A percentile compares a stretch with the other conserved stretches of the same genome.
Evolutionary conservation across 2,888 invertebrate genomes (phyloP).

Genomic region (Orthosia gracilis): DNA sequence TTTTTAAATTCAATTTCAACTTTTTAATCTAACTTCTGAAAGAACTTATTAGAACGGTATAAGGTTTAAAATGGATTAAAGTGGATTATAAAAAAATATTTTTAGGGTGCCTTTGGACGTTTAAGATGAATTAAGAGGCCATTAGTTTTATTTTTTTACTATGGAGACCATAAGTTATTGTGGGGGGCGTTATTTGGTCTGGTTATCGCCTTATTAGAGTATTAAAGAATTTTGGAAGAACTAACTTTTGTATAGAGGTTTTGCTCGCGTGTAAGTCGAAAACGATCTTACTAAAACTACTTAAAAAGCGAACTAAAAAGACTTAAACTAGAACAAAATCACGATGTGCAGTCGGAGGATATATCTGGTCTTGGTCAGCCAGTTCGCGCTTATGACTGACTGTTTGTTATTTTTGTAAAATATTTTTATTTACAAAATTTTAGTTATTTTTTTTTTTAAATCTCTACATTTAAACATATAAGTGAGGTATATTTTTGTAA

Average conservation of each 20-base stretch:
- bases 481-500: too few species aligned
- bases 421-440: too few species aligned
- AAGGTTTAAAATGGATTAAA: conserved; percentile 37
- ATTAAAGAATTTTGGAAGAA: background rate
- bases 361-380: too few species aligned
- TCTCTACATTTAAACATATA: too few species aligned
- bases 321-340: too few species aligned
- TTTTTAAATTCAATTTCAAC: conserved; percentile 38
- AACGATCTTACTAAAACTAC: too few species aligned
- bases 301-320: too few species aligned
- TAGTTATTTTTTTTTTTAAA: too few species aligned
- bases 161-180: conserved; percentile 30
- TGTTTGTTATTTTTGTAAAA: too few species aligned
- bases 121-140: conserved; percentile 49
- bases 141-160: conserved; percentile 68
- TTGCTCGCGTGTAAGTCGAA: too few species aligned
- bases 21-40: conserved; percentile 2
- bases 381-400: too few species aligned
- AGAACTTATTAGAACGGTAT: conserved; percentile 2
- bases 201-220: background rate
- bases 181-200: conserved; percentile 9
- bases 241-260: background rate
- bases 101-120: conserved; percentile 42
- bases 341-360: too few species aligned
- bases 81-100: conserved; percentile 52